Conservation (phyloP, 2,797 vertebrate species). For the Bucorvus abyssinicus region DNA sequence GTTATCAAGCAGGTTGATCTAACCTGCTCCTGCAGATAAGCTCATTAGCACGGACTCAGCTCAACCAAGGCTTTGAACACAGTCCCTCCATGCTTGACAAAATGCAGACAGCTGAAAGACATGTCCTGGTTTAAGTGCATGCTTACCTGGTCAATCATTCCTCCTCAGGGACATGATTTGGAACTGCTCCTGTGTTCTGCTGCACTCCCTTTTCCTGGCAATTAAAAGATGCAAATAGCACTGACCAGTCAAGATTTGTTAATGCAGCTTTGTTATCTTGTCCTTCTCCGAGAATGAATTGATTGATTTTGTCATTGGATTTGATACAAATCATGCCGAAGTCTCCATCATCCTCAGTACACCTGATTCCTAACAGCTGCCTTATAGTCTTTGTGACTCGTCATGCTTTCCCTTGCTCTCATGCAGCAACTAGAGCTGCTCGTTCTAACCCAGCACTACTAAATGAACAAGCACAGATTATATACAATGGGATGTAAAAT, state of each 20-base stretch:
- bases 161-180: accelerated
- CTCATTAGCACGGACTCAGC: neutral
- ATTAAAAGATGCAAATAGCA: neutral
- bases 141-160: neutral
- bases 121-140: neutral
- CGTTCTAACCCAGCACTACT: neutral
- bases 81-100: neutral
- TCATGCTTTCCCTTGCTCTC: neutral
- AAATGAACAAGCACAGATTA: neutral
- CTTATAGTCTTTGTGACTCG: neutral
- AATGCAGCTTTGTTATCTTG: neutral
- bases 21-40: neutral
- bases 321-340: neutral
- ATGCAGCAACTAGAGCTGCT: neutral
- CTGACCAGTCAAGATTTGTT: neutral
- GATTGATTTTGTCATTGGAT: neutral
- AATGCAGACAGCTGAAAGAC: neutral
- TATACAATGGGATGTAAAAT: neutral
- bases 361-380: neutral
- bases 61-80: neutral
- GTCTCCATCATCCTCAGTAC: neutral
- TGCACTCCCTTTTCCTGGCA: neutral
- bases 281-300: neutral
- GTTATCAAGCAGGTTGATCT: neutral
- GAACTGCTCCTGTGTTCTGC: accelerated